phyloP scores from a whole-genome alignment of 2,797 vertebrate genomes.

The Orientallactaga sibirica region DNA sequence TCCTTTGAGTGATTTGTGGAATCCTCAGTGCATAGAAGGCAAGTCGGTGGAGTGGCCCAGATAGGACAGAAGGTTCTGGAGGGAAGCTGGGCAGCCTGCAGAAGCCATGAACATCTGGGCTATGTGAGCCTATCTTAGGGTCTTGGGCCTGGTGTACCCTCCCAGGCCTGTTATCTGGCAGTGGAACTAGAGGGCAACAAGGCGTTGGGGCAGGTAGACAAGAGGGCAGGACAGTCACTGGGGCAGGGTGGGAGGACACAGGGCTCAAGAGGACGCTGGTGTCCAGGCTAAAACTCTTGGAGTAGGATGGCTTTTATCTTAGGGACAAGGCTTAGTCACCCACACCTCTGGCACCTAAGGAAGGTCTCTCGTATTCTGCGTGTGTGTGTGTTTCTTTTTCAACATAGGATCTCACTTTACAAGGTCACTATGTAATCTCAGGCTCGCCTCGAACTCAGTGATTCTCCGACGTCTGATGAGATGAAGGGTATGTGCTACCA shows the following conservation, averaged over 20 bases:
- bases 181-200: not conserved
- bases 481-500: too few species aligned
- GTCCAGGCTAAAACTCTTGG: not conserved
- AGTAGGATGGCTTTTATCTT: not conserved
- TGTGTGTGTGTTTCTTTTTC: too few species aligned
- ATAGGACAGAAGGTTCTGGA: not conserved
- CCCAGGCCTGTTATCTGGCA: not conserved
- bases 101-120: not conserved
- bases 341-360: not conserved
- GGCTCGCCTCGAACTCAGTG: too few species aligned
- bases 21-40: not conserved
- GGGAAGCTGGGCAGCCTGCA: not conserved
- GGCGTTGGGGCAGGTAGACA: too few species aligned
- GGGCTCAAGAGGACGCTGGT: too few species aligned
- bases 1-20: not conserved
- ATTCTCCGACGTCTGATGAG: too few species aligned
- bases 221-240: not conserved
- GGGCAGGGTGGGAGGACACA: rapidly evolving
- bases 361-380: not conserved
- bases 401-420: too few species aligned
- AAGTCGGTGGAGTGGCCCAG: not conserved
- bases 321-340: not conserved
- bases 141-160: not conserved
- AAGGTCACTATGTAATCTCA: too few species aligned
- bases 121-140: not conserved